Conservation (phyloP, 1,140 invertebrate species). For the Bombus superbus region DNA sequence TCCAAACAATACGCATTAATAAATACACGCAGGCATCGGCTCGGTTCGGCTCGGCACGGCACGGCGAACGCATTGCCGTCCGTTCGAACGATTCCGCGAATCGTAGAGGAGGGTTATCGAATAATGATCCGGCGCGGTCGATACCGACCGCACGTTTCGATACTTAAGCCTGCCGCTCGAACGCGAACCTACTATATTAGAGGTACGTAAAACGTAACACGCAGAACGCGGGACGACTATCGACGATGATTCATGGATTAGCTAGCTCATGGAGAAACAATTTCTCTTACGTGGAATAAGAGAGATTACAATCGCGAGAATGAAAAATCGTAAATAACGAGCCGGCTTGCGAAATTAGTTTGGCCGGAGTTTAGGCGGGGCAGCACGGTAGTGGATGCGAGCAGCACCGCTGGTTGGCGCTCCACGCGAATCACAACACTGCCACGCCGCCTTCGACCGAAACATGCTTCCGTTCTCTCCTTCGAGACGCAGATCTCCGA, state of each 20-base stretch:
- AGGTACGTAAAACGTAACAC: too few relatives aligned
- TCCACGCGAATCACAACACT: slow-evolving; percentile 15
- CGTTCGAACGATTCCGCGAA: not conserved
- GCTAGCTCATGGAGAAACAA: too few relatives aligned
- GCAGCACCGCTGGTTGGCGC: not conserved
- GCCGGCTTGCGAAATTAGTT: not conserved
- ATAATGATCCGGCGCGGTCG: not conserved
- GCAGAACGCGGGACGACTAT: too few relatives aligned
- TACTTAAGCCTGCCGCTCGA: too few relatives aligned
- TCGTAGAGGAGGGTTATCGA: slow-evolving; percentile 16
- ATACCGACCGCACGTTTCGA: not conserved
- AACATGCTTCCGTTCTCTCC: too few relatives aligned
- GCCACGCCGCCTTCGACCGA: slow-evolving; percentile 16
- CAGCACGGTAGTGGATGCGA: not conserved
- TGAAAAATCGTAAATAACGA: not conserved
- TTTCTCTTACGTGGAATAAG: too few relatives aligned
- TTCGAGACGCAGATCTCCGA: not conserved
- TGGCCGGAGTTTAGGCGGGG: slow-evolving; percentile 2
- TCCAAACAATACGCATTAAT: slow-evolving; percentile 39
- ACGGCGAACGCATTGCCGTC: not conserved
- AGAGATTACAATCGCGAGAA: too few relatives aligned
- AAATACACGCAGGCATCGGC: slow-evolving; percentile 6
- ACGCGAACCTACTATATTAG: not conserved
- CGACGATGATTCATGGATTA: too few relatives aligned
- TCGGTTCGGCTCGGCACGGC: not conserved